Evolutionary conservation across 2,888 invertebrate species (phyloP).

Genomic region (Conops quadrifasciatus): DNA sequence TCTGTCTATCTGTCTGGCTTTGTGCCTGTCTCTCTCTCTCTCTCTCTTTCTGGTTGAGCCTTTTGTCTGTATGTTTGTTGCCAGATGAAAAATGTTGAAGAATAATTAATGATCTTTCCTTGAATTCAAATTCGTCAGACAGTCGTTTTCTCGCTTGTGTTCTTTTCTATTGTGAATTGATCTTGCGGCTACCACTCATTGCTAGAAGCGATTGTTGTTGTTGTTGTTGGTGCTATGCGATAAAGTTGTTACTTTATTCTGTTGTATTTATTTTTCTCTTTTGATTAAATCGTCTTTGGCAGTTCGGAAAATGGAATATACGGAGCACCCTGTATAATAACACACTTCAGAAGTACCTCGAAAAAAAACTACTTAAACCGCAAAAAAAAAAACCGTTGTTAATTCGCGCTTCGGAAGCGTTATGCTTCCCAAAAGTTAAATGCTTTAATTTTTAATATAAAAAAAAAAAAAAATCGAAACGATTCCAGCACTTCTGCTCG

Average conservation of each 20-base stretch:
- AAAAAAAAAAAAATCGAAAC: conserved; percentile 26
- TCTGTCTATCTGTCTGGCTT: background rate
- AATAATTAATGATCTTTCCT: conserved; percentile 57
- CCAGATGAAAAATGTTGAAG: conserved; percentile 50
- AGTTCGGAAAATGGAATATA: too few relatives aligned
- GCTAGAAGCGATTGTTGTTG: too few relatives aligned
- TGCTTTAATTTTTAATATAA: background rate
- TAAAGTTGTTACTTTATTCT: too few relatives aligned
- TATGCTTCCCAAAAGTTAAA: background rate
- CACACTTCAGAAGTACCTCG: too few relatives aligned
- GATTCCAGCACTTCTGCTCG: conserved; percentile 55
- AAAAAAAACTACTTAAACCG: too few relatives aligned
- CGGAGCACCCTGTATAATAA: too few relatives aligned
- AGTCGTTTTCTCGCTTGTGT: conserved; percentile 11
- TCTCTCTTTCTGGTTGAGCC: background rate
- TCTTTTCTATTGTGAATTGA: background rate
- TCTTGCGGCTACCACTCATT: background rate
- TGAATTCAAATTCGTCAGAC: conserved; percentile 43
- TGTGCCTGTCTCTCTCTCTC: conserved; percentile 35
- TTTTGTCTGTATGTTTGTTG: conserved; percentile 24
- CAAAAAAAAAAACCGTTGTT: too few relatives aligned
- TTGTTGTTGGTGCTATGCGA: too few relatives aligned
- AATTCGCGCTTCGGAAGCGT: too few relatives aligned
- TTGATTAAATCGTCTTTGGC: too few relatives aligned
- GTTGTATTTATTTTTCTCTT: too few relatives aligned